A percentile compares a stretch with the other conserved stretches of the same genome.
These are phyloP conservation scores for Ciconia stormi DNA, from an alignment of 2,113 vertebrate species.

Conservation along the genomic window DNA sequence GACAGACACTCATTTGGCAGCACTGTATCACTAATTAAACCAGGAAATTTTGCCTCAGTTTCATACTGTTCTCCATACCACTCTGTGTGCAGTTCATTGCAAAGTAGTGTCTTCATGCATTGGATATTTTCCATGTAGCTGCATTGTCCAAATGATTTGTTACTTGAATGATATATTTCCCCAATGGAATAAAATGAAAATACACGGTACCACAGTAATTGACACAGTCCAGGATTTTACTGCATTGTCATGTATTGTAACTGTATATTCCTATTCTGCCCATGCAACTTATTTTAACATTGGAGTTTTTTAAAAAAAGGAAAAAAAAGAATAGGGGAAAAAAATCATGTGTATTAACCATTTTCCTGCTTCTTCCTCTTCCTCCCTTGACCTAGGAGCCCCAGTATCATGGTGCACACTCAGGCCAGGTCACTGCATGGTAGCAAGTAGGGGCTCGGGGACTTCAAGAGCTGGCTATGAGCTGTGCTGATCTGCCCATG, in stretches of 20 bases:
- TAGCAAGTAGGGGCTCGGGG: neutral
- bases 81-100: neutral
- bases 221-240: slow-evolving; percentile 34
- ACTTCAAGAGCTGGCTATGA: neutral
- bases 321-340: neutral
- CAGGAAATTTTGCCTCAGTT: neutral
- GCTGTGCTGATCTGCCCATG: neutral
- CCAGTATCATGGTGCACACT: neutral
- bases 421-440: neutral
- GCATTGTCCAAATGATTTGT: slow-evolving; percentile 33
- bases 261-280: neutral
- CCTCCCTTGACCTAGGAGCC: rapidly evolving
- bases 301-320: neutral
- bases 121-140: neutral
- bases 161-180: neutral
- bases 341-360: neutral
- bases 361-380: neutral
- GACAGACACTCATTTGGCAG: neutral
- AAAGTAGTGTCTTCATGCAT: neutral
- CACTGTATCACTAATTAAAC: slow-evolving; percentile 3
- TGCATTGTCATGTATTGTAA: slow-evolving; percentile 27
- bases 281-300: neutral
- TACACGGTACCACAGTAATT: neutral
- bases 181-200: slow-evolving; percentile 46
- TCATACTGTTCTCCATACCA: neutral